phyloP scores from a whole-genome alignment of 2,888 invertebrate species.

The Apotomis betuletana region DNA sequence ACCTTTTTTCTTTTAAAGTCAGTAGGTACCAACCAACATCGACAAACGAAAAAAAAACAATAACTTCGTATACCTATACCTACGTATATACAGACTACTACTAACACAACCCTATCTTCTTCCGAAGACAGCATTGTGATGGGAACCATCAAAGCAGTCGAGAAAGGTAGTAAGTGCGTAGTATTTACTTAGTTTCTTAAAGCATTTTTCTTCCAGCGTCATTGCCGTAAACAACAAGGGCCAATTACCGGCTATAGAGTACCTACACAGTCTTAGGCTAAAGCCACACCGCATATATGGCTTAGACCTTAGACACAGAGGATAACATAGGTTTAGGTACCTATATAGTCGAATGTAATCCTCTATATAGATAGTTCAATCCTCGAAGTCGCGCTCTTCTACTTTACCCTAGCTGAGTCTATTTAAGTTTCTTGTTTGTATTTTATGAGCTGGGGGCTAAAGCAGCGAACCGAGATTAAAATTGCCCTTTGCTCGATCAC shows the following conservation, averaged over 20 bases:
- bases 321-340: too few species aligned
- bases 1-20: too few species aligned
- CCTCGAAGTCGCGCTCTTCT: too few species aligned
- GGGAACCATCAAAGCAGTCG: neutral
- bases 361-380: too few species aligned
- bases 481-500: too few species aligned
- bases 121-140: neutral
- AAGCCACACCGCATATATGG: neutral
- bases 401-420: too few species aligned
- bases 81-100: neutral
- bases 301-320: neutral
- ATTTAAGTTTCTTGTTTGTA: too few species aligned
- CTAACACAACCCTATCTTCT: neutral
- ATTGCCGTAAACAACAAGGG: slow-evolving; percentile 13
- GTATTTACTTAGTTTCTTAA: neutral
- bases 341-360: too few species aligned
- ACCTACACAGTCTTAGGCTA: neutral
- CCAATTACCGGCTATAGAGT: neutral
- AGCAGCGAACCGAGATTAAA: too few species aligned
- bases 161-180: neutral
- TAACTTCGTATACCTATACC: neutral
- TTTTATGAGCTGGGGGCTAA: too few species aligned
- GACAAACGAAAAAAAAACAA: neutral
- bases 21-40: too few species aligned
- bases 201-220: neutral